Evolutionary conservation across 2,888 invertebrate genomes (phyloP), one percentile per base, ranked within the genome.

Genomic region (Schrankia costaestrigalis): DNA sequence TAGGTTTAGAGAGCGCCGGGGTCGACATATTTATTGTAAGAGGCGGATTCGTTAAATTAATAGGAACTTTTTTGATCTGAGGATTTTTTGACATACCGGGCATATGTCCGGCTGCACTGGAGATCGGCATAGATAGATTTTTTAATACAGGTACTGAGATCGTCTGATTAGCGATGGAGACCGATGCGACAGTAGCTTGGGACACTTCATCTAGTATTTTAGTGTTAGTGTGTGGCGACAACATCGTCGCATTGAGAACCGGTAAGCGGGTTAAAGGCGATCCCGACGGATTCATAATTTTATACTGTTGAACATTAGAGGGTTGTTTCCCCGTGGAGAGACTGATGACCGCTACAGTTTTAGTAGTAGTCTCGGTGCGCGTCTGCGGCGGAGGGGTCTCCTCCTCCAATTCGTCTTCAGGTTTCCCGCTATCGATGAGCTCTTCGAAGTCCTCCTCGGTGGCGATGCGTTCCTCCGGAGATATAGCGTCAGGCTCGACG

Each of bases 401-500:
- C 1, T 89, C 84, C 10, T 77, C 77, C 19, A 74, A 50, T 26
- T 83, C 85, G 30, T 91, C 90, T 42, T 90, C 90, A 0, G 89
- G 83, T 40, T 90, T 89, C 0, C 90, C 91, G 49, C 90, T 89
- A 48, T 92, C 91, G 21, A 92, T 92, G 11, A 92, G 68, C 45
- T 91, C 90, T 56, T 92, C 91, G 53, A 91, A 92, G 62, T 92
- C 92, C 69, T 91, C 91, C 48, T 91, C 90, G 0, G 92, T 91
- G 0, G 90, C 89, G 39, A 92, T 90, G 0, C 90, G 89, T 53
- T 91, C 91, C 51, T 92, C 91, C 0, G 91, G 91, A 1, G 91
- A 90, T 51, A 90, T 91, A 0, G 85, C 81, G 10, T 80, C 84
- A 0, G 90, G 88, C 61, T 91, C 91, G 0, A 92, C 89, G 3